These are phyloP conservation scores for Euleptes europaea DNA, from an alignment of 2,113 vertebrate genomes.

Conservation along the genomic window DNA sequence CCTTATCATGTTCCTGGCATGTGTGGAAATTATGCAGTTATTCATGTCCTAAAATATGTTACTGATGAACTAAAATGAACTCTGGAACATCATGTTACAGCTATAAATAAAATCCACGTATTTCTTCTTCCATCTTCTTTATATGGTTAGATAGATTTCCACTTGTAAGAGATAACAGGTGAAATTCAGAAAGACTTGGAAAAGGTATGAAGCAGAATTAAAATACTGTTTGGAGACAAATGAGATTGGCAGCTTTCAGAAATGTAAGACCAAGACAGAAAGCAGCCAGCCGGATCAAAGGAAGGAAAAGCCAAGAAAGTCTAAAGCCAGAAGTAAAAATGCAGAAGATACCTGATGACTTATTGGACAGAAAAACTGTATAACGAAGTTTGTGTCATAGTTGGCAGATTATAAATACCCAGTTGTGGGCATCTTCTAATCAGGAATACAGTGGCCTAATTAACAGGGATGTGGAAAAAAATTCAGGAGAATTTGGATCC, in stretches of 20 bases:
- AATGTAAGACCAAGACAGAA: neutral
- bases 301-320: no score
- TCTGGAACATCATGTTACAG: no score
- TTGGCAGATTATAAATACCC: neutral
- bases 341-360: neutral
- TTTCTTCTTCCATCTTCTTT: no score
- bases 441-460: neutral
- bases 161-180: no score
- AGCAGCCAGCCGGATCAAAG: no score
- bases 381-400: neutral
- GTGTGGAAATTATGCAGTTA: neutral
- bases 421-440: neutral
- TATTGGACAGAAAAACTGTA: neutral
- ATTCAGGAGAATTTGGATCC: no score
- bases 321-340: no score
- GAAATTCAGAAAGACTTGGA: no score
- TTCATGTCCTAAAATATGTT: neutral
- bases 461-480: no score
- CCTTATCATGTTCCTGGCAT: neutral
- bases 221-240: neutral
- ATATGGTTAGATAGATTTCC: no score
- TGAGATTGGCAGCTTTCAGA: neutral
- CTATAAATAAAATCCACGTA: no score
- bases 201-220: neutral
- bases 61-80: neutral